Evolutionary conservation across 2,113 vertebrate genomes (phyloP).

Genomic region (Corydoras maculifer): DNA sequence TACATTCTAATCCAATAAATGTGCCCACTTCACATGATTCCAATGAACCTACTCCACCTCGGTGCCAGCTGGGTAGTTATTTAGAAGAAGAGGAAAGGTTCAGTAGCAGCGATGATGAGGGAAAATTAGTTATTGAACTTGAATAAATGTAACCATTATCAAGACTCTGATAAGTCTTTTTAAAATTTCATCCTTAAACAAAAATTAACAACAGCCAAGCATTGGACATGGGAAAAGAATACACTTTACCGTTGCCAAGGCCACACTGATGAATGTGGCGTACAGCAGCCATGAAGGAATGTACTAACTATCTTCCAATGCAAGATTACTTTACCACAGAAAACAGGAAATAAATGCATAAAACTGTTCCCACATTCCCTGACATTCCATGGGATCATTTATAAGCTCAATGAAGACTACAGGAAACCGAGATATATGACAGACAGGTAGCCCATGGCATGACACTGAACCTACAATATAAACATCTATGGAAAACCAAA

Average conservation of each 20-base stretch:
- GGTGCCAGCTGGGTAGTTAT: conserved; percentile 40
- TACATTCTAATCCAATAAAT: conserved; percentile 9
- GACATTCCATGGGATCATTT: conserved; percentile 31
- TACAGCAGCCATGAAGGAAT: conserved; percentile 13
- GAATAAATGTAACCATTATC: conserved; percentile 12
- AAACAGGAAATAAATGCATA: conserved; percentile 40
- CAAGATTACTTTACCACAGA: not conserved
- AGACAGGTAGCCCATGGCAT: not conserved
- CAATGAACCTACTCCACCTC: conserved; percentile 6
- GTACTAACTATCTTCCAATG: conserved; percentile 16
- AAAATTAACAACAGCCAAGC: no score
- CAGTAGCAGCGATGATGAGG: conserved; percentile 70
- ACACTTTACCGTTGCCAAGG: not conserved
- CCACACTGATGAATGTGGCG: not conserved
- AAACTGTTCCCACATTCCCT: conserved; percentile 32
- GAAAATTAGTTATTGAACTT: conserved; percentile 68
- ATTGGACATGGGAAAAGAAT: no score
- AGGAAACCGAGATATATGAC: not conserved
- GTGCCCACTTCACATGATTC: not conserved
- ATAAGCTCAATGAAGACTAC: conserved; percentile 14
- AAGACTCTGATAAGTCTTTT: no score
- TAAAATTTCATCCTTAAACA: no score
- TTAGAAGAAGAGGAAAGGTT: conserved; percentile 50
- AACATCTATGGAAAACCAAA: no score
- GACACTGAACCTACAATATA: not conserved